A percentile compares a stretch with the other conserved stretches of the same genome.
These are phyloP conservation scores for Sebastiscus albofasciatus DNA, from an alignment of 2,797 vertebrate genomes.

Conservation along the genomic window DNA sequence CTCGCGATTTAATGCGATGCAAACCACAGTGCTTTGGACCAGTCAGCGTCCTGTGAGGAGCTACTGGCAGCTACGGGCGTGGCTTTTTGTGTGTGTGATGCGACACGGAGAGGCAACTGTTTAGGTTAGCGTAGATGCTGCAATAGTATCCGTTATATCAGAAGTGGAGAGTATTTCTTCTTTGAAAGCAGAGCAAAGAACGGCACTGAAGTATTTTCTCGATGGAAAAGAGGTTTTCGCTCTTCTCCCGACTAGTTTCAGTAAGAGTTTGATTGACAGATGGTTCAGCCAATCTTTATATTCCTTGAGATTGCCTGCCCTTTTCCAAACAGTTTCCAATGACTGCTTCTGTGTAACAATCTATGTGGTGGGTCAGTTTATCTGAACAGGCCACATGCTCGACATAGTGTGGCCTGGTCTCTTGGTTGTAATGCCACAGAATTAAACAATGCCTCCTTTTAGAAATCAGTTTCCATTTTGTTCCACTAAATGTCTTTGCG, in stretches of 20 bases:
- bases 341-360: no score
- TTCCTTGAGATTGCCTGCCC: rapidly evolving
- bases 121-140: neutral
- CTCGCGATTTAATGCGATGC: neutral
- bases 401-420: neutral
- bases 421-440: conserved; percentile 1
- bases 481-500: conserved; percentile 2
- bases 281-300: neutral
- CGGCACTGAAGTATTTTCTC: neutral
- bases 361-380: rapidly evolving
- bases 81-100: neutral
- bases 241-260: neutral
- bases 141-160: neutral
- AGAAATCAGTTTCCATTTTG: conserved; percentile 12
- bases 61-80: rapidly evolving
- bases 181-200: no score
- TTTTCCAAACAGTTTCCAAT: no score
- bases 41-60: neutral
- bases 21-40: neutral
- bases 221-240: neutral
- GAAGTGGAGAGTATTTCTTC: neutral
- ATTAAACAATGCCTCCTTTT: conserved; percentile 24
- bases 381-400: neutral
- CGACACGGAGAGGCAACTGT: neutral
- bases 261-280: neutral